A percentile compares a stretch with the other conserved stretches of the same genome.
Evolutionary conservation across 2,888 invertebrate genomes (phyloP).

Genomic region (Carpatolechia fugitivella): DNA sequence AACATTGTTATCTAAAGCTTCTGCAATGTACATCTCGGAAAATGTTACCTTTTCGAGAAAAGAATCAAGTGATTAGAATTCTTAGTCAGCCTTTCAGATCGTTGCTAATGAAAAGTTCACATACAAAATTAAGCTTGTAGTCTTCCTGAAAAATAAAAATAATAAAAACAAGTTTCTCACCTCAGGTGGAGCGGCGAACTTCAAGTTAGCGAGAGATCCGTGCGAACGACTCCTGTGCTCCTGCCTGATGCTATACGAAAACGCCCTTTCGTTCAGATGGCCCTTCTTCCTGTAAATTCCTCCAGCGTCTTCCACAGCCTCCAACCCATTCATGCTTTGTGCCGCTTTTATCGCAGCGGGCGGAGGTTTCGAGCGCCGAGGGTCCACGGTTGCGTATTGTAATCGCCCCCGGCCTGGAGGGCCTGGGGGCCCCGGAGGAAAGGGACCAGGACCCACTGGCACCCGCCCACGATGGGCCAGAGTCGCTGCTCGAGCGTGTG

Average conservation of each 20-base stretch:
- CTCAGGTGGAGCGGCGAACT: constrained; percentile 88
- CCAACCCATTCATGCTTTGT: constrained; percentile 83
- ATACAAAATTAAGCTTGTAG: too few species aligned
- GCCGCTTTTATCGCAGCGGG: constrained; percentile 82
- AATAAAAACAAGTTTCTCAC: constrained; percentile 45
- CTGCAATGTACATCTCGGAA: too few species aligned
- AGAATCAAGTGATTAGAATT: too few species aligned
- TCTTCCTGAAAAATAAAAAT: too few species aligned
- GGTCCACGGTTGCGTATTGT: constrained; percentile 82
- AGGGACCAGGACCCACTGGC: constrained; percentile 70
- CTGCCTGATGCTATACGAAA: constrained; percentile 95
- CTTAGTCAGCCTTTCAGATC: too few species aligned
- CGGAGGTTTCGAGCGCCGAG: constrained; percentile 82
- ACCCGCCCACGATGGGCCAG: constrained; percentile 79
- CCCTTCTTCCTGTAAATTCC: constrained; percentile 94
- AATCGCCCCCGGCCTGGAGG: constrained; percentile 62
- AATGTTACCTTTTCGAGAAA: too few species aligned
- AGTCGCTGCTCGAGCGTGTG: constrained; percentile 69
- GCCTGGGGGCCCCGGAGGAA: constrained; percentile 48
- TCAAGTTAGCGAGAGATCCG: constrained; percentile 93
- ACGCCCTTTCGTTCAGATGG: constrained; percentile 94
- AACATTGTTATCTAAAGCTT: too few species aligned
- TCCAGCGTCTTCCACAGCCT: constrained; percentile 80
- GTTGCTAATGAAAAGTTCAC: too few species aligned
- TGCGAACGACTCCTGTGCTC: constrained; percentile 96